Evolutionary conservation across 2,888 invertebrate species (phyloP).

Genomic region (Hypena proboscidalis): DNA sequence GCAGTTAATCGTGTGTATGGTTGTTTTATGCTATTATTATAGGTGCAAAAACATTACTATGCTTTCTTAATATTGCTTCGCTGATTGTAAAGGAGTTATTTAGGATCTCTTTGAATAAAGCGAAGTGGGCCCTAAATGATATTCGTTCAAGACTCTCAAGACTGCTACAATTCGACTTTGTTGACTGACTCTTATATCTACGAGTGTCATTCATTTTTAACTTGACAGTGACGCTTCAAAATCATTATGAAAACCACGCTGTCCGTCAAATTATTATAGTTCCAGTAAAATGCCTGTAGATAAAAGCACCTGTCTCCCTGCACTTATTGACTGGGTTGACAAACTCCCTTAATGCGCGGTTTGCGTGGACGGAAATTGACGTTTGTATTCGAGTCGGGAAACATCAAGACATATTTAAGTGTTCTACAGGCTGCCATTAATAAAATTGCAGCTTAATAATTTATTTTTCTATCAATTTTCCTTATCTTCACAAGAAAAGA

Average conservation of each 20-base stretch:
- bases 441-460: slow-evolving; percentile 70
- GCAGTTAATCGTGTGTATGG: too few species aligned
- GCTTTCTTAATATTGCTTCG: too few species aligned
- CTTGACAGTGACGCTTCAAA: not conserved
- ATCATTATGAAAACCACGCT: slow-evolving; percentile 5
- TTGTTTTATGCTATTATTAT: too few species aligned
- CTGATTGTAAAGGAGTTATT: too few species aligned
- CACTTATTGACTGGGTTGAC: slow-evolving; percentile 63
- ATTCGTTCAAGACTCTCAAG: too few species aligned
- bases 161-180: too few species aligned
- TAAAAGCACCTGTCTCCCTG: slow-evolving; percentile 34
- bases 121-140: too few species aligned
- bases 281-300: slow-evolving; percentile 24
- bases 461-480: slow-evolving; percentile 57
- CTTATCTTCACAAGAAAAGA: slow-evolving; percentile 54
- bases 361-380: slow-evolving; percentile 81
- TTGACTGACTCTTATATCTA: too few species aligned
- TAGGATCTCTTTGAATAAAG: too few species aligned
- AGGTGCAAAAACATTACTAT: too few species aligned
- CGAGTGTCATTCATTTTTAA: too few species aligned
- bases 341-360: slow-evolving; percentile 75
- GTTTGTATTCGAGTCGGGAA: slow-evolving; percentile 74
- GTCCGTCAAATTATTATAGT: slow-evolving; percentile 4
- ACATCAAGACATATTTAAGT: slow-evolving; percentile 72
- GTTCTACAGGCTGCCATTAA: slow-evolving; percentile 68